These are phyloP conservation scores for Clivina fossor DNA, from an alignment of 2,888 invertebrate genomes.

Conservation along the genomic window DNA sequence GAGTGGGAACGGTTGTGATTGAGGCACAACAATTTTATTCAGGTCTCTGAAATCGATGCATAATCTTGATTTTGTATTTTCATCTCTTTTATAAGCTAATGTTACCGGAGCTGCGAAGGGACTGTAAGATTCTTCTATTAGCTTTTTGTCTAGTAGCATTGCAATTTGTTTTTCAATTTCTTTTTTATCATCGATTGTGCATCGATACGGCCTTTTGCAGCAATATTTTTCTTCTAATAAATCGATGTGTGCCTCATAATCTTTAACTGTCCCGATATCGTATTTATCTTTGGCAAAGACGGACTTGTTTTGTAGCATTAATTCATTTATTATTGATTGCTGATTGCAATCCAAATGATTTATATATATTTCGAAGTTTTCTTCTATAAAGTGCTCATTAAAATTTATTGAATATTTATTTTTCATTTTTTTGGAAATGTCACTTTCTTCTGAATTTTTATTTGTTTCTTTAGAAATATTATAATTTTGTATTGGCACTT, in stretches of 20 bases:
- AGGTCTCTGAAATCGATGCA: constrained; percentile 18
- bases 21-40: constrained; percentile 42
- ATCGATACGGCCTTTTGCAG: constrained; percentile 34
- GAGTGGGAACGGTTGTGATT: constrained; percentile 45
- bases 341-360: constrained; percentile 28
- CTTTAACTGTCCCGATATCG: constrained; percentile 32
- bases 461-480: constrained; percentile 1
- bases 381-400: constrained; percentile 31
- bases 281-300: constrained; percentile 38
- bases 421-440: not conserved
- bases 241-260: constrained; percentile 36
- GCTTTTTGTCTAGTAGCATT: not conserved
- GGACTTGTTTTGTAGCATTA: constrained; percentile 29
- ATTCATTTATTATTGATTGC: constrained; percentile 24
- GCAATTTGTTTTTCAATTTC: constrained; percentile 28
- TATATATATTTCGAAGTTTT: constrained; percentile 25
- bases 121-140: constrained; percentile 12
- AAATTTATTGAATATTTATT: constrained; percentile 21
- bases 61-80: constrained; percentile 27
- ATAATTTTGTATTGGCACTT: not conserved
- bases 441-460: not conserved
- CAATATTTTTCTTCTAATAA: constrained; percentile 34
- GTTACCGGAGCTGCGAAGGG: constrained; percentile 9
- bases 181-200: constrained; percentile 34
- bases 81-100: constrained; percentile 40